Evolutionary conservation across 2,113 vertebrate species (phyloP).

Genomic region (Pseudolaguvia tuberculata): DNA sequence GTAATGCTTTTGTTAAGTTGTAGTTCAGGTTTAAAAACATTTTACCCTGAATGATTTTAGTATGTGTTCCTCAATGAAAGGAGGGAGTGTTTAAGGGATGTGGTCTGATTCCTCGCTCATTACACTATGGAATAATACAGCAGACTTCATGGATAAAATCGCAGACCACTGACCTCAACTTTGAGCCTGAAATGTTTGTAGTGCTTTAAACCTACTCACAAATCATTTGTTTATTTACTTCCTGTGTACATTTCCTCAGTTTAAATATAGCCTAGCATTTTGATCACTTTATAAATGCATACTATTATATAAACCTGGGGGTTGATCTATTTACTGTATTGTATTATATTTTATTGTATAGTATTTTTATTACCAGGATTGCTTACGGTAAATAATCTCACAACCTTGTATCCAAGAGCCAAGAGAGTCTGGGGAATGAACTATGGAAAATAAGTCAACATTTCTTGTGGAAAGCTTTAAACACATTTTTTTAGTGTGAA

Average conservation of each 20-base stretch:
- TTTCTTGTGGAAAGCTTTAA: constrained; percentile 57
- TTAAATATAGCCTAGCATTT: constrained; percentile 4
- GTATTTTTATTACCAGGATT: neutral
- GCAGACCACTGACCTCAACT: constrained; percentile 19
- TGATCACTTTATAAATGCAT: neutral
- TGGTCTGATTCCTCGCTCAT: constrained; percentile 4
- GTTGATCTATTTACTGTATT: constrained; percentile 5
- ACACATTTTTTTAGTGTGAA: constrained; percentile 62
- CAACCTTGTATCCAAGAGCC: neutral
- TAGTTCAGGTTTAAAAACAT: constrained; percentile 10
- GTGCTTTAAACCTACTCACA: constrained; percentile 39
- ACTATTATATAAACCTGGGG: neutral
- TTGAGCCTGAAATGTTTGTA: constrained; percentile 19
- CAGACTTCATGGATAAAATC: constrained; percentile 15
- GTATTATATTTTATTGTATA: too few species aligned
- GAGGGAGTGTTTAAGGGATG: constrained; percentile 33
- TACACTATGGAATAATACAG: constrained; percentile 20
- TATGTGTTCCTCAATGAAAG: constrained; percentile 16
- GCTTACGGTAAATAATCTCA: neutral
- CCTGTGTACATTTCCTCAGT: constrained; percentile 5
- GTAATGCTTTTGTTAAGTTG: constrained; percentile 22
- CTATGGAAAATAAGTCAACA: constrained; percentile 6
- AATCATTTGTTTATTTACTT: constrained; percentile 23
- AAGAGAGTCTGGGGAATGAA: constrained; percentile 2
- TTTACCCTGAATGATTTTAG: constrained; percentile 19